A percentile compares a stretch with the other conserved stretches of the same genome.
These are phyloP conservation scores for Chauna torquata DNA, from an alignment of 2,113 vertebrate species.

Conservation along the genomic window DNA sequence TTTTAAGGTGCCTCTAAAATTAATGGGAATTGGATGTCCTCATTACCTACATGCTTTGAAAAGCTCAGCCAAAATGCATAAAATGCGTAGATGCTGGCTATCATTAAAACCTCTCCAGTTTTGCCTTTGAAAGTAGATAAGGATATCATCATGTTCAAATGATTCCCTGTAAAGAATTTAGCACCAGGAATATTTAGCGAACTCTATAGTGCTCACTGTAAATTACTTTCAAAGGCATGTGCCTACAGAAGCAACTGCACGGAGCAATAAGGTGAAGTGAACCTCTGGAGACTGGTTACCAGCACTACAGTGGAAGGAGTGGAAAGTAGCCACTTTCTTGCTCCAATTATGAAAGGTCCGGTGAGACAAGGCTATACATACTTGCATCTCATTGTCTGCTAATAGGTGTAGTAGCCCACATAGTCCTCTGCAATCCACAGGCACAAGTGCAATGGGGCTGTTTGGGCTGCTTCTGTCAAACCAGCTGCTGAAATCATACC, in stretches of 20 bases:
- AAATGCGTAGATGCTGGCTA: constrained; percentile 30
- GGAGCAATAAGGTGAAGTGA: not conserved
- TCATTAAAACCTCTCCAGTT: constrained; percentile 51
- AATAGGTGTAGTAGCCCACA: not conserved
- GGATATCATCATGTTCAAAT: constrained; percentile 44
- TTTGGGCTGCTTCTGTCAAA: not conserved
- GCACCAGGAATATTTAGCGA: not conserved
- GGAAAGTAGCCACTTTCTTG: not conserved
- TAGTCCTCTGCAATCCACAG: not conserved
- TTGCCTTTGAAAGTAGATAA: constrained; percentile 56
- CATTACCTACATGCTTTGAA: constrained; percentile 62
- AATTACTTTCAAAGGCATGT: constrained; percentile 37
- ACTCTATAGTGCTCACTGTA: not conserved
- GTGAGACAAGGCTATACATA: not conserved
- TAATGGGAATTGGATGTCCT: constrained; percentile 68
- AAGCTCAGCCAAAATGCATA: constrained; percentile 61
- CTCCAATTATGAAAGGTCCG: not conserved
- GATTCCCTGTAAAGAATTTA: constrained; percentile 36
- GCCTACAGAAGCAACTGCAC: constrained; percentile 16
- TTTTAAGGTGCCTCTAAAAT: constrained; percentile 70
- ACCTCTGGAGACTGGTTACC: not conserved
- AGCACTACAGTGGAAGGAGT: not conserved
- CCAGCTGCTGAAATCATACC: not conserved
- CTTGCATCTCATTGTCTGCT: not conserved
- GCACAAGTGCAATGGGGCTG: not conserved